These are phyloP conservation scores for Dryocosmus kuriphilus DNA, from an alignment of 2,888 invertebrate species.

Conservation along the genomic window DNA sequence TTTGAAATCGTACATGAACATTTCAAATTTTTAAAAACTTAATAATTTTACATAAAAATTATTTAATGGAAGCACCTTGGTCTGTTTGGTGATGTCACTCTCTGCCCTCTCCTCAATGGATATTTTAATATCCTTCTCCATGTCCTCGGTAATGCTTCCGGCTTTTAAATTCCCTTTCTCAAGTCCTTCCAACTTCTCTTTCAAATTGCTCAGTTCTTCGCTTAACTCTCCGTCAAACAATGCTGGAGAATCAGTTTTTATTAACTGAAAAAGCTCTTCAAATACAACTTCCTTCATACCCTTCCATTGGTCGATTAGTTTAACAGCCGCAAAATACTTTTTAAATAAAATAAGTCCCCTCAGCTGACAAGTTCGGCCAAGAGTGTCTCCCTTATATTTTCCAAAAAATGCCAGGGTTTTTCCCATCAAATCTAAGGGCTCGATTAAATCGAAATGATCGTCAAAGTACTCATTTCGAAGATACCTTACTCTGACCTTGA, in stretches of 20 bases:
- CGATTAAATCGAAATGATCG: conserved; percentile 92
- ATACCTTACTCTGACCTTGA: conserved; percentile 87
- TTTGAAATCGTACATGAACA: too few species aligned
- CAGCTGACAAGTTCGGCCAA: conserved; percentile 81
- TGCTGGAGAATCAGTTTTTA: conserved; percentile 73
- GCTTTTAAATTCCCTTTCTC: conserved; percentile 59
- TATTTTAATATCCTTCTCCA: conserved; percentile 80
- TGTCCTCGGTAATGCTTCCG: conserved; percentile 76
- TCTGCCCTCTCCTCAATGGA: conserved; percentile 80
- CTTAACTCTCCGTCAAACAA: conserved; percentile 68
- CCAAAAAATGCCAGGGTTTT: conserved; percentile 88
- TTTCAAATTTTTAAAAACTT: too few species aligned
- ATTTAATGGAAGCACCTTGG: conserved; percentile 74
- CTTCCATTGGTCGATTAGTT: conserved; percentile 70
- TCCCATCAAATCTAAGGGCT: conserved; percentile 86
- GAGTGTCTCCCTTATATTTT: conserved; percentile 76
- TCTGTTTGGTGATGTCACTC: conserved; percentile 81
- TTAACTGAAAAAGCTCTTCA: conserved; percentile 74
- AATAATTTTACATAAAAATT: too few species aligned
- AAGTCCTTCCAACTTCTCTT: conserved; percentile 62
- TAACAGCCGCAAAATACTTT: conserved; percentile 81
- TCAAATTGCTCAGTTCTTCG: conserved; percentile 72
- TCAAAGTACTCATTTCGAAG: conserved; percentile 91
- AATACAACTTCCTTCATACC: conserved; percentile 70
- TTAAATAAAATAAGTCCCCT: conserved; percentile 84